Percentiles rank a stretch among this genome's conserved stretches.
Conservation (phyloP, 2,888 invertebrate species). For the Drosophila tanythrix region DNA sequence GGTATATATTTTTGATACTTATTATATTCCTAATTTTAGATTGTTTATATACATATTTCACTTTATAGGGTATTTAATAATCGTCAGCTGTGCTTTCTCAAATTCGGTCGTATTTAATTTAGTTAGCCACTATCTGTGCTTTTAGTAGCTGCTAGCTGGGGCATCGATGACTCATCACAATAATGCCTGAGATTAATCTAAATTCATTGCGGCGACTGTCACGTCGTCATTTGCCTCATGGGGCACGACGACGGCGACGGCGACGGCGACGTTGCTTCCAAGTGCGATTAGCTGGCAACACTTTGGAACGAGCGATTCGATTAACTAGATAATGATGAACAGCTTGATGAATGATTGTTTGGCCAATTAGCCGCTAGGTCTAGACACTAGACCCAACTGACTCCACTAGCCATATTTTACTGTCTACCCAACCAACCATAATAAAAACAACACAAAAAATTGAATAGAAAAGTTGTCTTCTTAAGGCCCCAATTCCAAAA, state of each 20-base stretch:
- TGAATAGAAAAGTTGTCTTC: neutral
- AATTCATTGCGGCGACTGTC: slow-evolving; percentile 51
- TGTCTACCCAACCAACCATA: neutral
- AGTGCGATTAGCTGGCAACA: slow-evolving; percentile 33
- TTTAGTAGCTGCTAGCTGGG: slow-evolving; percentile 12
- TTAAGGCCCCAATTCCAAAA: neutral
- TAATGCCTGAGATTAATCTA: slow-evolving; percentile 24
- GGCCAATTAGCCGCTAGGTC: slow-evolving; percentile 2
- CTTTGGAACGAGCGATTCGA: slow-evolving; percentile 24
- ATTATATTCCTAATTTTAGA: neutral
- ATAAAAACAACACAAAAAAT: neutral
- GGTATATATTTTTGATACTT: neutral
- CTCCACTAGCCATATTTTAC: neutral
- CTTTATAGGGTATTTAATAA: neutral
- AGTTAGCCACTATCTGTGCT: slow-evolving; percentile 29
- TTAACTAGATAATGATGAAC: slow-evolving; percentile 26
- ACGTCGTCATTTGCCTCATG: slow-evolving; percentile 40
- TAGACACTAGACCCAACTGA: neutral
- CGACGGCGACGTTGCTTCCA: slow-evolving; percentile 3
- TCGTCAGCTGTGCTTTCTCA: neutral
- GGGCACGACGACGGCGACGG: slow-evolving; percentile 7
- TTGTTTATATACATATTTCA: neutral
- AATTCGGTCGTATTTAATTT: slow-evolving; percentile 31
- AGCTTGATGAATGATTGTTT: slow-evolving; percentile 31
- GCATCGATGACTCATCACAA: slow-evolving; percentile 39